phyloP scores from a whole-genome alignment of 1,140 invertebrate species.

The Drosophila sulfurigaster region DNA sequence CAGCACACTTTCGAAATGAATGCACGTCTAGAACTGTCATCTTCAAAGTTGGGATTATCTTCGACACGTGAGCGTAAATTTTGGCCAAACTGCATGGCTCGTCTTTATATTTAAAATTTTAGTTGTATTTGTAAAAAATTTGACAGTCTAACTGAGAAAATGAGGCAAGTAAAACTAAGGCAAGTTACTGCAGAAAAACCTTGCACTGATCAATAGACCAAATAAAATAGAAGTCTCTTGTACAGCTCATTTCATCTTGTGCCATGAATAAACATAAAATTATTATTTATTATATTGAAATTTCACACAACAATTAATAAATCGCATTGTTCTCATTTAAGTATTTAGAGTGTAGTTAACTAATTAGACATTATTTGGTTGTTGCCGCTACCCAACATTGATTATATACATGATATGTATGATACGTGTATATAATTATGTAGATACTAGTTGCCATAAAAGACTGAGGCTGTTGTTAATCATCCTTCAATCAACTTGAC shows the following conservation, averaged over 20 bases:
- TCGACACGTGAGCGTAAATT: background rate
- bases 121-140: background rate
- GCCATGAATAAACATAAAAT: conserved; percentile 3
- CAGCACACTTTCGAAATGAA: conserved; percentile 38
- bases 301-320: conserved; percentile 31
- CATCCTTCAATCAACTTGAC: conserved; percentile 39
- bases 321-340: conserved; percentile 23
- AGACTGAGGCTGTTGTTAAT: conserved; percentile 31
- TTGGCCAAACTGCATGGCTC: background rate
- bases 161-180: background rate
- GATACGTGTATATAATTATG: conserved; percentile 21
- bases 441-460: conserved; percentile 47
- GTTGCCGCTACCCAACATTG: conserved; percentile 51
- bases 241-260: background rate
- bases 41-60: conserved; percentile 1
- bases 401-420: conserved; percentile 29
- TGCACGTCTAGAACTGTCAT: background rate
- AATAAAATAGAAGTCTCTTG: background rate
- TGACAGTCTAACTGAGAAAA: conserved; percentile 3
- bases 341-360: conserved; percentile 35
- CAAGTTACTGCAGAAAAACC: background rate
- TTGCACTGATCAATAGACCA: background rate
- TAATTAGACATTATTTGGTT: conserved; percentile 59
- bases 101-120: background rate
- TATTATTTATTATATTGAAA: conserved; percentile 34